A percentile compares a stretch with the other conserved stretches of the same genome.
These are phyloP conservation scores for Parazoanthus atlanticus DNA, from an alignment of 92 coral and sea anemone genomes.

Conservation along the genomic window DNA sequence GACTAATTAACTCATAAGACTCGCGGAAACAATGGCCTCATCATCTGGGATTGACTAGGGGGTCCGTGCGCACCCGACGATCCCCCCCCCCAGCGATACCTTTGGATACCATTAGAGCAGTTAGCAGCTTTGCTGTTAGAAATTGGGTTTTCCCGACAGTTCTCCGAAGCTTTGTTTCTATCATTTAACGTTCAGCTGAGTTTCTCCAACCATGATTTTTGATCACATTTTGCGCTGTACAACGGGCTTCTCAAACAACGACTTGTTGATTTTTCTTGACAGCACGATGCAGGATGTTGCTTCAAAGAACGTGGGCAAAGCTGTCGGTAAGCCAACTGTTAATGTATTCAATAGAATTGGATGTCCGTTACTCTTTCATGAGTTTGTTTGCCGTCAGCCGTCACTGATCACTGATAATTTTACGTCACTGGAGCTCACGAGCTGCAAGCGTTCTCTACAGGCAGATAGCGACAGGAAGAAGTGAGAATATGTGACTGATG, in stretches of 20 bases:
- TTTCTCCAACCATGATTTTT: neutral
- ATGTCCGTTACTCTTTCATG: too few relatives aligned
- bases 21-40: too few relatives aligned
- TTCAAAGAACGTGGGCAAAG: slow-evolving; percentile 75
- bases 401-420: neutral
- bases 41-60: too few relatives aligned
- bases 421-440: neutral
- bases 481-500: too few relatives aligned
- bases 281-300: slow-evolving; percentile 87
- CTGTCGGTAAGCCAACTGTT: slow-evolving; percentile 52
- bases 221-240: neutral
- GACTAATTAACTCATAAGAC: too few relatives aligned
- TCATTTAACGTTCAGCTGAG: neutral
- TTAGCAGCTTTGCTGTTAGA: too few relatives aligned
- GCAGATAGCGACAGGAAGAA: neutral
- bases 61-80: too few relatives aligned
- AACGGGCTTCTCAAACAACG: neutral
- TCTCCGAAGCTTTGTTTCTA: too few relatives aligned
- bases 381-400: neutral
- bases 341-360: neutral
- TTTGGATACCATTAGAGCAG: too few relatives aligned
- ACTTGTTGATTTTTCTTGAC: neutral
- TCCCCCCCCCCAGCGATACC: too few relatives aligned
- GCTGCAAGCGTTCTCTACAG: neutral
- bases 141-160: too few relatives aligned